Evolutionary conservation across 1,140 invertebrate species (phyloP).

Genomic region (Drosophila bifasciata): DNA sequence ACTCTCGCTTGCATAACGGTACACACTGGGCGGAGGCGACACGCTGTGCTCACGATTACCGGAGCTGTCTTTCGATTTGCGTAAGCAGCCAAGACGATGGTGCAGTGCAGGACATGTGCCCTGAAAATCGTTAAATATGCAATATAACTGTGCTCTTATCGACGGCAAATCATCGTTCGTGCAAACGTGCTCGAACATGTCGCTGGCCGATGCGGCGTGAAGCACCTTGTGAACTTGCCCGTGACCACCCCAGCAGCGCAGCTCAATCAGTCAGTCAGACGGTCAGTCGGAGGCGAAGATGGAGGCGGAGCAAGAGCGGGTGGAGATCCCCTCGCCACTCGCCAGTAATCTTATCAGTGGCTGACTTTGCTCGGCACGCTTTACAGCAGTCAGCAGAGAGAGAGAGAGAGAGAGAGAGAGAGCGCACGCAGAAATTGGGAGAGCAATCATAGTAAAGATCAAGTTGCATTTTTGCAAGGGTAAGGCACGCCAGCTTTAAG

Average conservation of each 20-base stretch:
- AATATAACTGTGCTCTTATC: slow-evolving; percentile 53
- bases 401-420: background rate
- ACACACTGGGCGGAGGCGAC: slow-evolving; percentile 43
- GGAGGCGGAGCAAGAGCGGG: too few species aligned
- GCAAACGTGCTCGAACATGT: slow-evolving; percentile 64
- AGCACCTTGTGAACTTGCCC: slow-evolving; percentile 27
- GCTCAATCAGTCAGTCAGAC: slow-evolving; percentile 24
- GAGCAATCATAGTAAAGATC: background rate
- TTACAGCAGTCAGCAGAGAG: background rate
- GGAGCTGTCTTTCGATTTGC: slow-evolving; percentile 44
- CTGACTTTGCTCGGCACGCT: slow-evolving; percentile 17
- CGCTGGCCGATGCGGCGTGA: slow-evolving; percentile 19
- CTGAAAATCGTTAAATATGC: slow-evolving; percentile 23
- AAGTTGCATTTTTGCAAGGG: background rate
- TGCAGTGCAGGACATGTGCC: slow-evolving; percentile 29
- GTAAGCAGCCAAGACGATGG: slow-evolving; percentile 55
- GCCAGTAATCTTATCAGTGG: slow-evolving; percentile 33
- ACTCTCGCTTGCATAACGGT: slow-evolving; percentile 53
- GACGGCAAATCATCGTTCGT: slow-evolving; percentile 16
- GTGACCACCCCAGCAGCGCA: slow-evolving; percentile 1
- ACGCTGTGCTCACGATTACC: slow-evolving; percentile 55
- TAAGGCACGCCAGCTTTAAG: background rate
- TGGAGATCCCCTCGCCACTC: slow-evolving; percentile 9
- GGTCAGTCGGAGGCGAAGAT: background rate
- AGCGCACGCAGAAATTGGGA: slow-evolving; percentile 1